These are phyloP conservation scores for Nestor notabilis DNA, from an alignment of 2,113 vertebrate species.

Conservation along the genomic window DNA sequence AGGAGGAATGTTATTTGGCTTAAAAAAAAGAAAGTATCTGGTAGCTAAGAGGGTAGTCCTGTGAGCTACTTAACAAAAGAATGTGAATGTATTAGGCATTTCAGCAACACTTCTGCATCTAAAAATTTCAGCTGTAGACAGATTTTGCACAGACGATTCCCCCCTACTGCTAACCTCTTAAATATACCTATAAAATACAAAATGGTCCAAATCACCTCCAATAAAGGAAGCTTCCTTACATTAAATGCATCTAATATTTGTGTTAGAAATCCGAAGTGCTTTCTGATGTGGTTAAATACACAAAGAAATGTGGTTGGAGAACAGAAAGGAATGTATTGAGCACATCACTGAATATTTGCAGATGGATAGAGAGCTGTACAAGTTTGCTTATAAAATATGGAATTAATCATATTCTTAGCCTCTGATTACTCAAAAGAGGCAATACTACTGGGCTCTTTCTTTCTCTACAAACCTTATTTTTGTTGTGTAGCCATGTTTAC, in stretches of 20 bases:
- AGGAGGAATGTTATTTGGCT: background rate
- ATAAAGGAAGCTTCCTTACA: conserved; percentile 62
- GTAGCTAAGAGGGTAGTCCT: conserved; percentile 60
- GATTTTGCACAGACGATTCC: conserved; percentile 73
- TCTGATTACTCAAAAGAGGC: background rate
- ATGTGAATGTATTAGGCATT: conserved; percentile 62
- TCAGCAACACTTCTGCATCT: conserved; percentile 68
- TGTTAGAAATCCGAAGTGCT: conserved; percentile 46
- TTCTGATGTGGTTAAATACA: conserved; percentile 66
- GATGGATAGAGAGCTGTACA: background rate
- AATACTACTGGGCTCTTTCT: background rate
- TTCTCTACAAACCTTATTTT: conserved; percentile 26
- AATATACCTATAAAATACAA: conserved; percentile 74
- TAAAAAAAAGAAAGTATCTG: background rate
- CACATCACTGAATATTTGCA: conserved; percentile 58
- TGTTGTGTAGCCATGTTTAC: conserved; percentile 61
- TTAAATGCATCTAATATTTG: conserved; percentile 49
- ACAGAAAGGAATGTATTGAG: conserved; percentile 48
- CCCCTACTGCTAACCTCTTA: conserved; percentile 51
- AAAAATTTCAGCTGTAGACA: conserved; percentile 73
- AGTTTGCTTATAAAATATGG: background rate
- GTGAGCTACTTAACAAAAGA: conserved; percentile 67
- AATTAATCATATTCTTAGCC: background rate
- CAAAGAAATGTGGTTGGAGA: conserved; percentile 27
- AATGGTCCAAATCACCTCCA: conserved; percentile 48